Evolutionary conservation across 2,113 vertebrate genomes (phyloP), one percentile per base, ranked within the genome.

Genomic region (Garra rufa): DNA sequence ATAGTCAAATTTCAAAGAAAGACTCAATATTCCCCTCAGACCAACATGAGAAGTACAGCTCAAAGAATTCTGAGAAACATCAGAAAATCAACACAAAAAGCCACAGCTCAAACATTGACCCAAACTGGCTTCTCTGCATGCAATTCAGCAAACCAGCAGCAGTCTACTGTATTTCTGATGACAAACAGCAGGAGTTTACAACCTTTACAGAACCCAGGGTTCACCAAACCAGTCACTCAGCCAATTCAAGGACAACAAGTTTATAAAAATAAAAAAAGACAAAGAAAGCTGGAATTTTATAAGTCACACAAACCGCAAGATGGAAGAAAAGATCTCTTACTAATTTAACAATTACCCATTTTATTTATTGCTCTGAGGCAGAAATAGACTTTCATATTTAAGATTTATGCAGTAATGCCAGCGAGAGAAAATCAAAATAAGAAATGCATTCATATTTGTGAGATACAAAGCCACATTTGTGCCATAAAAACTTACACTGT

Each of bases 1-100:
- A 7, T 59, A 78, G 11, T 61, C 76, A 78, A 59, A 78, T 59
- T 13, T 21, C 26, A 34, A 55, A 55, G 28, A 76, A 59, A 61
- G 34, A 43, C 46, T 52, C 26, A 17, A 75, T 19, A 78, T 41
- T 52, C 21, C 21, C 52, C 52, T 41, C 76, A 57, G 52, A 59
- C 11, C 30, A 41, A 38, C 5, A 24, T 48, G 10, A 74, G 41
- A 38, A 8, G 57, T 11, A 61, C 28, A 67, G 28, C 7, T 67
- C 28, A 67, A 15, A 67, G 1, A 21, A 21, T 55, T 55, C 7
- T 21, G 50, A 55, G 17, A 55, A 55, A 21, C 17, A 55, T 19
- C 50, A 69, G 63, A 4, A 69, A 69, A 21, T 38, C 17, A 69
- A 69, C 65, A 69, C 63, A 38, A 69, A 38, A 9, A 21, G 8